Evolutionary conservation across 2,888 invertebrate species (phyloP).

Genomic region (Gari tellinella): DNA sequence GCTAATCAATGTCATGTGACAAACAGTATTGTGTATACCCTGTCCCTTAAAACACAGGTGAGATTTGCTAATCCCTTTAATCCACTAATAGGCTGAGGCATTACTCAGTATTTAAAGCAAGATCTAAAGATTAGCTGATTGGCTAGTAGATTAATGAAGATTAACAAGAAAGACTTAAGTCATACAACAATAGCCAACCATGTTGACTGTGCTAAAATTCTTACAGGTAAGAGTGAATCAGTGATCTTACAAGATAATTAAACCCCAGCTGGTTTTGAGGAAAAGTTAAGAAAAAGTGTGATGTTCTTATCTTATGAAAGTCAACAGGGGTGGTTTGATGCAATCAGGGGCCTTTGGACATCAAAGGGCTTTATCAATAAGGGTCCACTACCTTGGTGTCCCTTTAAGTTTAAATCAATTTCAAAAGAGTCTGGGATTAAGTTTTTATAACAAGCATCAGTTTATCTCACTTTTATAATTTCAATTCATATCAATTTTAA

Average conservation of each 20-base stretch:
- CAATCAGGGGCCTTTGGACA: background rate
- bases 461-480: too few relatives aligned
- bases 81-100: slow-evolving; percentile 11
- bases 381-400: too few relatives aligned
- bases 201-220: too few relatives aligned
- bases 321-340: background rate
- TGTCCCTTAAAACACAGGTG: slow-evolving; percentile 10
- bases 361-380: slow-evolving; percentile 2
- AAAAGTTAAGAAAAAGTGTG: too few relatives aligned
- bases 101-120: slow-evolving; percentile 6
- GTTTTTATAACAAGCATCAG: too few relatives aligned
- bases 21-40: slow-evolving; percentile 19
- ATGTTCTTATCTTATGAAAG: background rate
- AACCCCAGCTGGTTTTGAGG: too few relatives aligned
- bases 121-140: slow-evolving; percentile 27
- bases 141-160: slow-evolving; percentile 5
- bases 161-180: background rate
- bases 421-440: too few relatives aligned
- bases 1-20: slow-evolving; percentile 16
- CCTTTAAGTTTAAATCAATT: too few relatives aligned
- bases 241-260: too few relatives aligned
- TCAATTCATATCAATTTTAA: too few relatives aligned
- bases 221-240: too few relatives aligned
- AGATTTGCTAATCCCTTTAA: slow-evolving; percentile 26
- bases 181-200: too few relatives aligned